Conservation (phyloP, 2,113 vertebrate species). For the Taurulus bubalis region DNA sequence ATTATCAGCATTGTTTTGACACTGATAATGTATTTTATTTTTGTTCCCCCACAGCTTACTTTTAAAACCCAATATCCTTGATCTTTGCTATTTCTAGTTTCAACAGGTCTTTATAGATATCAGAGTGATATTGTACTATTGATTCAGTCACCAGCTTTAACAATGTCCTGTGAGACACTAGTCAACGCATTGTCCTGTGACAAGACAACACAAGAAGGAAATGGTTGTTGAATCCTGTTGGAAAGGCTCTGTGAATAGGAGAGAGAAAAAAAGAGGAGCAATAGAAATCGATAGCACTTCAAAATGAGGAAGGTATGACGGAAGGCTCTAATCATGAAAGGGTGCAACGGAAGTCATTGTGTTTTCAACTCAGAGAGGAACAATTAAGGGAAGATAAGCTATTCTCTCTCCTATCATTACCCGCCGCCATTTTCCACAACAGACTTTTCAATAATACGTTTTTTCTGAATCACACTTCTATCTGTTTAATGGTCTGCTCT, state of each 20-base stretch:
- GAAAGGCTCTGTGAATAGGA: slow-evolving; percentile 28
- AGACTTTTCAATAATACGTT: slow-evolving; percentile 61
- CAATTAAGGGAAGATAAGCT: slow-evolving; percentile 76
- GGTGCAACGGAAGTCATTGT: slow-evolving; percentile 56
- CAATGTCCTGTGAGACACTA: slow-evolving; percentile 43
- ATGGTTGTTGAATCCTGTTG: slow-evolving; percentile 24
- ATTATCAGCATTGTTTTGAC: slow-evolving; percentile 21
- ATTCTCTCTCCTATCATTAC: slow-evolving; percentile 55
- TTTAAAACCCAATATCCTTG: slow-evolving; percentile 24
- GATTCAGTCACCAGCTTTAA: slow-evolving; percentile 48
- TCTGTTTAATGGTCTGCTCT: slow-evolving; percentile 67
- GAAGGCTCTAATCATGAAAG: slow-evolving; percentile 59
- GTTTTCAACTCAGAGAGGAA: slow-evolving; percentile 67
- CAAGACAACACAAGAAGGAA: slow-evolving; percentile 41
- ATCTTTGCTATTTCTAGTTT: slow-evolving; percentile 5
- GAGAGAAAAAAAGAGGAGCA: slow-evolving; percentile 31
- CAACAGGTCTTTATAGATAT: slow-evolving; percentile 22
- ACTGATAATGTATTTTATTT: neutral
- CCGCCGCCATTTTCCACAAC: slow-evolving; percentile 61
- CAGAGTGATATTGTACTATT: slow-evolving; percentile 32
- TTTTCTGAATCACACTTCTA: slow-evolving; percentile 38
- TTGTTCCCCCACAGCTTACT: neutral
- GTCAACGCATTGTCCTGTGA: slow-evolving; percentile 39
- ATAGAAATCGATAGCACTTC: slow-evolving; percentile 66
- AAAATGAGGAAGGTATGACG: slow-evolving; percentile 62